Evolutionary conservation across 2,113 vertebrate species (phyloP), one percentile per base, ranked within the genome.

Genomic region (Rhinoptilus africanus): DNA sequence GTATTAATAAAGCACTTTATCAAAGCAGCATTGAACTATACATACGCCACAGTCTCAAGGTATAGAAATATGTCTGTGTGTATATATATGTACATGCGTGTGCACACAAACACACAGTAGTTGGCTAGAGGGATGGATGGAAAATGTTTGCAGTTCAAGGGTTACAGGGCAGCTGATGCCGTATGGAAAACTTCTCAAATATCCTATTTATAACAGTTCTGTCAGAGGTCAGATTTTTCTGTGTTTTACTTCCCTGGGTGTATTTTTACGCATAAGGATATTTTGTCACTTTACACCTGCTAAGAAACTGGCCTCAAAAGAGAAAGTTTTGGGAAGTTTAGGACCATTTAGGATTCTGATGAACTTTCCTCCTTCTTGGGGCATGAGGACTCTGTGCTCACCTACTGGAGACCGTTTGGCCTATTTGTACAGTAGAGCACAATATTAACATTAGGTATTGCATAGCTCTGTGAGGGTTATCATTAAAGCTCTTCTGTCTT

Each of bases 141-240:
- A 93, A 94, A 94, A 63, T 88, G 71, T 9, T 5, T 53, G 48
- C 15, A 91, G 57, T 83, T 79, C 62, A 75, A 80, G 68, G 53
- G 91, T 97, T 98, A 96, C 97, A 93, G 94, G 92, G 97, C 92
- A 98, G 96, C 96, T 97, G 97, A 95, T 91, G 96, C 89, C 93
- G 83, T 91, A 92, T 95, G 97, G 97, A 98, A 98, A 98, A 97
- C 94, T 95, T 92, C 94, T 95, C 94, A 94, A 98, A 97, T 93
- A 92, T 74, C 96, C 96, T 97, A 97, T 97, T 98, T 98, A 97
- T 98, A 98, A 94, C 91, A 97, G 96, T 97, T 94, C 95, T 97
- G 96, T 96, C 96, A 95, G 94, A 97, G 89, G 97, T 96, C 87
- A 74, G 68, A 37, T 95, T 97, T 97, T 95, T 96, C 92, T 97